phyloP scores from a whole-genome alignment of 2,888 invertebrate species.

The Protophormia terraenovae region DNA sequence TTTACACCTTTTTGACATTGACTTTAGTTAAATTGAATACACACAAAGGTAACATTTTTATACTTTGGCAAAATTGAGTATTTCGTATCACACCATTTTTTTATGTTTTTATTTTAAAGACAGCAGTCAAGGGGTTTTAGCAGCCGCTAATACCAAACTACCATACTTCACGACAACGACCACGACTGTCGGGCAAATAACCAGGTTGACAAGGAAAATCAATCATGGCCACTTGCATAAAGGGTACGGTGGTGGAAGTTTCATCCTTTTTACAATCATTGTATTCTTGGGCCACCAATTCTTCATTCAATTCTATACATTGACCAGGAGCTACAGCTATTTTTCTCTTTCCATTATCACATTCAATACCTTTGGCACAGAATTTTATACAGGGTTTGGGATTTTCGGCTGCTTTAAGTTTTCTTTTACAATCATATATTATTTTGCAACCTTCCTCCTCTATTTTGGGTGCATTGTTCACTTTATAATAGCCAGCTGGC shows the following conservation, averaged over 20 bases:
- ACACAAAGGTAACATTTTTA: constrained; percentile 7
- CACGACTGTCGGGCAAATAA: constrained; percentile 77
- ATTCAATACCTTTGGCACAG: constrained; percentile 74
- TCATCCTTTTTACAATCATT: constrained; percentile 28
- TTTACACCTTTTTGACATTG: constrained; percentile 11
- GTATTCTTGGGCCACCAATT: constrained; percentile 69
- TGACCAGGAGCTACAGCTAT: constrained; percentile 70
- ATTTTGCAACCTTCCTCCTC: constrained; percentile 71
- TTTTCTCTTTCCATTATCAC: constrained; percentile 69
- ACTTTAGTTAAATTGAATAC: neutral
- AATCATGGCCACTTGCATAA: constrained; percentile 76
- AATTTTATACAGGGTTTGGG: constrained; percentile 74
- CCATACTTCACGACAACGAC: constrained; percentile 79
- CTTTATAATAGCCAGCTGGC: constrained; percentile 49
- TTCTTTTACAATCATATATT: constrained; percentile 72
- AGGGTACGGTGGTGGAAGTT: neutral
- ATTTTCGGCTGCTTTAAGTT: constrained; percentile 70
- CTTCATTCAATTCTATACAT: constrained; percentile 75
- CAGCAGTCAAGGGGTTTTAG: neutral
- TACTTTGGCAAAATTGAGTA: constrained; percentile 2
- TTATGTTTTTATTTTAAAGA: neutral
- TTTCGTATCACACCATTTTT: neutral
- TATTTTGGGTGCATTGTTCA: constrained; percentile 69
- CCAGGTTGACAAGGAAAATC: constrained; percentile 80
- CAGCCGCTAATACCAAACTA: neutral